Conservation (phyloP, 2,888 invertebrate species). For the Lycophotia porphyrea region DNA sequence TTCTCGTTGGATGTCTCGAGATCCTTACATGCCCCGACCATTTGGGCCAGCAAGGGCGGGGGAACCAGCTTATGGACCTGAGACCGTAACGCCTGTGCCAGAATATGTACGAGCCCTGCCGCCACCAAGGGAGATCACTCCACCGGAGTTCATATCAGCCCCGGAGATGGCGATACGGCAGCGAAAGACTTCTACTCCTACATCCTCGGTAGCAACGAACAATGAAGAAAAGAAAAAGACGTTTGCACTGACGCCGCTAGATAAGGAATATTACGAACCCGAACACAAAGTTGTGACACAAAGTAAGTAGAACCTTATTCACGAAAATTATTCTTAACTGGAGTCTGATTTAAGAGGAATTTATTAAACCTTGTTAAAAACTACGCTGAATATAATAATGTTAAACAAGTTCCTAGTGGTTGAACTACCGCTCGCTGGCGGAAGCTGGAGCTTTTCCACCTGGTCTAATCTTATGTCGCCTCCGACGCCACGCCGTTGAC, state of each 20-base stretch:
- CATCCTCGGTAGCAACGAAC: not conserved
- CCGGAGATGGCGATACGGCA: not conserved
- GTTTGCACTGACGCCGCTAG: slow-evolving; percentile 78
- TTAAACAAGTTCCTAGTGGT: not conserved
- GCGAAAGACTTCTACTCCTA: not conserved
- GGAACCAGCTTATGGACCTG: slow-evolving; percentile 18
- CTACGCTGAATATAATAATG: not conserved
- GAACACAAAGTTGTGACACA: slow-evolving; percentile 50
- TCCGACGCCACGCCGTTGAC: not conserved
- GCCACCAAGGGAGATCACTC: slow-evolving; percentile 11
- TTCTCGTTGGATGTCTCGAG: slow-evolving; percentile 65
- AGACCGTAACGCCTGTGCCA: slow-evolving; percentile 4
- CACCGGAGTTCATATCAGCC: slow-evolving; percentile 12
- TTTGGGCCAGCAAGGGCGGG: slow-evolving; percentile 16
- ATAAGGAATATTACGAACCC: slow-evolving; percentile 74
- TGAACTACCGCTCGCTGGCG: not conserved
- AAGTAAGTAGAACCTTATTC: slow-evolving; percentile 66
- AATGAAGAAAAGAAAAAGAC: slow-evolving; percentile 56
- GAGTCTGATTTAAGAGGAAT: not conserved
- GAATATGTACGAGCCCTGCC: slow-evolving; percentile 23
- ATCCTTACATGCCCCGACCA: slow-evolving; percentile 61
- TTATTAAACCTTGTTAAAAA: not conserved
- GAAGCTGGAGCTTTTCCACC: slow-evolving; percentile 20
- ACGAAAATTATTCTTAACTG: not conserved
- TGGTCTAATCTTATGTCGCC: not conserved